Conservation (phyloP, 2,888 invertebrate species). For the Athetis lepigone region DNA sequence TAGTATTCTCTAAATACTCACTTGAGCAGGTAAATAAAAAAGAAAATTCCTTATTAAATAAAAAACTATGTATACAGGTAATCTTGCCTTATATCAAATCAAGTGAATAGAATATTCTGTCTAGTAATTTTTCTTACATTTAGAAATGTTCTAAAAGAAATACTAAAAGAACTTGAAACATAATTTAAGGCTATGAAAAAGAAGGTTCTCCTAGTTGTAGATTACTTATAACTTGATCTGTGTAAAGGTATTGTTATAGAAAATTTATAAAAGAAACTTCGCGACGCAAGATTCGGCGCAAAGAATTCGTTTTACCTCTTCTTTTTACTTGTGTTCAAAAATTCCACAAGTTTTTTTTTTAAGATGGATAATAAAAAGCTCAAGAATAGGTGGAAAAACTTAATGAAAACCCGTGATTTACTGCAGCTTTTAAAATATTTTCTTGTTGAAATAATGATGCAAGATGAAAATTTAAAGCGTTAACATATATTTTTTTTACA, state of each 20-base stretch:
- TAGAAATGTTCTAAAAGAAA: neutral
- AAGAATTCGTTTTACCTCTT: slow-evolving; percentile 36
- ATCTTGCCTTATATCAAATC: too few species aligned
- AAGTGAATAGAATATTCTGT: too few species aligned
- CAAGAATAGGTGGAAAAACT: slow-evolving; percentile 24
- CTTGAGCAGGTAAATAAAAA: too few species aligned
- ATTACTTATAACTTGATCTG: slow-evolving; percentile 43
- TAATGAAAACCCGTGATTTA: too few species aligned
- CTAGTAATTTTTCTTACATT: neutral
- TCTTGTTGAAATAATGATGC: too few species aligned
- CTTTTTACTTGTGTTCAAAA: slow-evolving; percentile 47
- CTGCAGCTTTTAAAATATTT: too few species aligned
- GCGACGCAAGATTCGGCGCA: slow-evolving; percentile 21
- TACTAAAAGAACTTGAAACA: neutral
- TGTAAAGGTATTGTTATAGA: slow-evolving; percentile 21
- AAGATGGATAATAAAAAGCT: slow-evolving; percentile 37
- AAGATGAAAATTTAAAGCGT: too few species aligned
- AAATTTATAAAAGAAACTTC: slow-evolving; percentile 31
- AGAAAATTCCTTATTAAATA: too few species aligned
- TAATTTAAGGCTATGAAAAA: slow-evolving; percentile 31
- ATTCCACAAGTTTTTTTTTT: slow-evolving; percentile 52
- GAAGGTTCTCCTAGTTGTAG: neutral
- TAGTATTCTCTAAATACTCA: too few species aligned
- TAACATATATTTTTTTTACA: too few species aligned
- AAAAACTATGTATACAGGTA: too few species aligned